Evolutionary conservation across 2,888 invertebrate genomes (phyloP), one percentile per base, ranked within the genome.

Genomic region (Cepaea hortensis): DNA sequence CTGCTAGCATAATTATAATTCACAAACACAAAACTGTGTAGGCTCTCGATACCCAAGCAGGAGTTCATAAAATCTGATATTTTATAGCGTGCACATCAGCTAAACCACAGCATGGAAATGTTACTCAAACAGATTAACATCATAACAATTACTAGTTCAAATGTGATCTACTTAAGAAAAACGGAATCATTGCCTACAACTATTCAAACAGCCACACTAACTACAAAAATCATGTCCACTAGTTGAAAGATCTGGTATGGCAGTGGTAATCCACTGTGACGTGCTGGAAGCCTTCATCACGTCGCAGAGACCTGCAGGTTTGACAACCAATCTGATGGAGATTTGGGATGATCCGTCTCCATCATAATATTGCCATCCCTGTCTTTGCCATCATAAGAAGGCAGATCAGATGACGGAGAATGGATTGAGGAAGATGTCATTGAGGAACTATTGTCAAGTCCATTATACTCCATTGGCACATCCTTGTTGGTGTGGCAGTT

Each of bases 241-340:
- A 72, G 50, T 73, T 82, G 82, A 82, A 82, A 82, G 82, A 82
- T 82, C 73, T 68, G 82, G 82, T 72, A 82, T 82, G 72, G 48
- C 55, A 70, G 82, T 55, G 68, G 61, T 72, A 20, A 50, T 72
- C 72, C 68, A 35, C 35, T 18, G 7, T n/a, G n/a, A 15, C 13
- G 82, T 13, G 35, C n/a, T 23, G 48, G 6, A 50, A 82, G 23
- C 73, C 73, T 23, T 76, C 84, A 84, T 87, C 87, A 87, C 15
- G 87, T 87, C 3, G 87, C 87, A 20, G 87, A 87, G 18, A 87
- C 84, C 35, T 87, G 87, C 9, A 87, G 61, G 72, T 80, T 84
- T 48, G 84, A 70, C 72, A 87, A 20, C 87, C 87, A 87, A 48
- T 87, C 87, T 68, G 87, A 72, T 7, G 87, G 87, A 73, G 81